Percentiles rank a stretch among this genome's conserved stretches.
These are phyloP conservation scores for Crocodylus rhombifer DNA, from an alignment of 2,797 vertebrate genomes.

Conservation along the genomic window DNA sequence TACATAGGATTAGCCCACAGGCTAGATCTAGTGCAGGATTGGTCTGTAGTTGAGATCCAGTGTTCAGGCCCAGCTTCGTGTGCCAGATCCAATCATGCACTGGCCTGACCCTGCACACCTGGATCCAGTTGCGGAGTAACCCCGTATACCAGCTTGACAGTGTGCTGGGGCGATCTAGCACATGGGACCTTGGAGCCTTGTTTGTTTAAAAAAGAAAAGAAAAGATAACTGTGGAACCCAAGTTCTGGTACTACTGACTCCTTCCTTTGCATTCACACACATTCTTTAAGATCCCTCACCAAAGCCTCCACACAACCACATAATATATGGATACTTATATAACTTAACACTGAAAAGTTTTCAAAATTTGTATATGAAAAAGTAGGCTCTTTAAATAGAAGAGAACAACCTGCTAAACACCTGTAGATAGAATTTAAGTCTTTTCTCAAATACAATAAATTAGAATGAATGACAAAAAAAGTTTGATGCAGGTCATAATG, in stretches of 20 bases:
- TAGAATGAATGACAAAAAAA: constrained; percentile 38
- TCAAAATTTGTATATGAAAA: constrained; percentile 17
- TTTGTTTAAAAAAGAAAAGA: no score
- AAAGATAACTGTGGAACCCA: background rate
- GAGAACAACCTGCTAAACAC: background rate
- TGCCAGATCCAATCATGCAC: no score
- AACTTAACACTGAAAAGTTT: background rate
- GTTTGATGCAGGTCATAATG: constrained; percentile 61
- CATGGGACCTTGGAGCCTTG: no score
- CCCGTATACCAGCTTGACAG: no score
- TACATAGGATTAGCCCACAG: no score
- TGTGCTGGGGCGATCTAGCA: no score
- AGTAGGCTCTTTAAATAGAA: background rate
- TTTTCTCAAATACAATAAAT: constrained; percentile 60
- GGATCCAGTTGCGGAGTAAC: no score
- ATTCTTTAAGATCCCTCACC: background rate
- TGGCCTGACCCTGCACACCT: no score
- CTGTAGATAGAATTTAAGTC: background rate
- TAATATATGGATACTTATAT: background rate
- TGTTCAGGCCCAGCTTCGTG: no score
- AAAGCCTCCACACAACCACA: background rate
- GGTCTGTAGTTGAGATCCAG: no score
- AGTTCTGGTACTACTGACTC: background rate
- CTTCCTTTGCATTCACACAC: background rate
- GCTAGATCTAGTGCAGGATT: no score